These are phyloP conservation scores for Smithornis capensis DNA, from an alignment of 2,113 vertebrate genomes.

Conservation along the genomic window DNA sequence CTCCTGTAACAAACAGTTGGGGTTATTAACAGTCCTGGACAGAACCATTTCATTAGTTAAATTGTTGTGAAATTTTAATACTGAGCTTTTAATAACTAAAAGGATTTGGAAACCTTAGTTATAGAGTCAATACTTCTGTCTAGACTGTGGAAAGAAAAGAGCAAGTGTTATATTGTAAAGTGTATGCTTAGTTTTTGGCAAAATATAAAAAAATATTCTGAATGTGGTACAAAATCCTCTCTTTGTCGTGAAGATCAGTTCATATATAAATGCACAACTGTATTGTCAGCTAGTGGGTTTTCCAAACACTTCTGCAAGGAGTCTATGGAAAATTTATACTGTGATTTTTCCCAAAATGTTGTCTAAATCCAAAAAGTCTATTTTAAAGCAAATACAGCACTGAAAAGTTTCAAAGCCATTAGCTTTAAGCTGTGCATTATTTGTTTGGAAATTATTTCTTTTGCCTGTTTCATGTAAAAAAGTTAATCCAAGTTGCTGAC, in stretches of 20 bases:
- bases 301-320: not conserved
- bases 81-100: not conserved
- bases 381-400: not conserved
- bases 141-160: conserved; percentile 29
- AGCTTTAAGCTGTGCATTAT: not conserved
- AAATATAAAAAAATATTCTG: not conserved
- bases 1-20: not conserved
- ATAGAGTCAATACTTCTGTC: not conserved
- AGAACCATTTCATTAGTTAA: not conserved
- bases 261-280: not conserved
- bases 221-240: not conserved
- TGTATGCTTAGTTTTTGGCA: not conserved
- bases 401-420: not conserved
- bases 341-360: not conserved
- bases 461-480: conserved; percentile 20
- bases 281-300: not conserved
- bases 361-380: not conserved
- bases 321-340: not conserved
- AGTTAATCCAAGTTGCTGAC: not conserved
- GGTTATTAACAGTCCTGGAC: not conserved
- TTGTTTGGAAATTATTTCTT: conserved; percentile 18
- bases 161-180: not conserved
- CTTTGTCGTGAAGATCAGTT: conserved; percentile 24
- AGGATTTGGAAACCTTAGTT: not conserved
- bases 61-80: not conserved